Evolutionary conservation across 1,140 invertebrate genomes (phyloP).

Genomic region (Phenacoccus solenopsis): DNA sequence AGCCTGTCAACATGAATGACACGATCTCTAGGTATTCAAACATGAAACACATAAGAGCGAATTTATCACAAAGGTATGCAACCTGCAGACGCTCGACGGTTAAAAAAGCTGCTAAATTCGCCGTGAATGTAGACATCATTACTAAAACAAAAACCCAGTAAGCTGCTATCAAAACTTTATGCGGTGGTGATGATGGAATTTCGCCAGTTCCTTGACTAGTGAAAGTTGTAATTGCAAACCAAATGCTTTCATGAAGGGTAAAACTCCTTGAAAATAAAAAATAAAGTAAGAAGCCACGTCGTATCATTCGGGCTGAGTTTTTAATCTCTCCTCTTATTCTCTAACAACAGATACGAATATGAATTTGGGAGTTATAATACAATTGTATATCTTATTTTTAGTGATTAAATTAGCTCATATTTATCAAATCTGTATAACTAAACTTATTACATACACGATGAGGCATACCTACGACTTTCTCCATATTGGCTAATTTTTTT

Average conservation of each 20-base stretch:
- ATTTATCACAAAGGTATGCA: background rate
- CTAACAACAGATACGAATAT: no score
- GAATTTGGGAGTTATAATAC: no score
- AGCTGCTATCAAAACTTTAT: slow-evolving; percentile 69
- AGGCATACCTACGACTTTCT: slow-evolving; percentile 43
- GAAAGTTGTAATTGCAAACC: slow-evolving; percentile 85
- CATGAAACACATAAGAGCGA: background rate
- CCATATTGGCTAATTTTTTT: slow-evolving; percentile 59
- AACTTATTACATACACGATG: no score
- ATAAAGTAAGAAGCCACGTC: no score
- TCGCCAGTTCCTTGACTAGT: slow-evolving; percentile 82
- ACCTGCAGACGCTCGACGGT: slow-evolving; percentile 93
- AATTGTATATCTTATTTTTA: no score
- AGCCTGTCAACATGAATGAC: slow-evolving; percentile 46
- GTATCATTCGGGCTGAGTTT: background rate
- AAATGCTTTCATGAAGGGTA: slow-evolving; percentile 79
- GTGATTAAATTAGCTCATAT: no score
- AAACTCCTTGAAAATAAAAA: slow-evolving; percentile 36
- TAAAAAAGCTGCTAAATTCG: slow-evolving; percentile 90
- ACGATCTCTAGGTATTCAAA: background rate
- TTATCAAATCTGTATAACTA: no score
- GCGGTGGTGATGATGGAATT: slow-evolving; percentile 70
- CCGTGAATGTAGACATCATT: slow-evolving; percentile 90
- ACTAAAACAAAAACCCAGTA: slow-evolving; percentile 89
- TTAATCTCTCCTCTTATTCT: no score